These are phyloP conservation scores for Poecilia wingei DNA, from an alignment of 2,797 vertebrate genomes.

Conservation along the genomic window DNA sequence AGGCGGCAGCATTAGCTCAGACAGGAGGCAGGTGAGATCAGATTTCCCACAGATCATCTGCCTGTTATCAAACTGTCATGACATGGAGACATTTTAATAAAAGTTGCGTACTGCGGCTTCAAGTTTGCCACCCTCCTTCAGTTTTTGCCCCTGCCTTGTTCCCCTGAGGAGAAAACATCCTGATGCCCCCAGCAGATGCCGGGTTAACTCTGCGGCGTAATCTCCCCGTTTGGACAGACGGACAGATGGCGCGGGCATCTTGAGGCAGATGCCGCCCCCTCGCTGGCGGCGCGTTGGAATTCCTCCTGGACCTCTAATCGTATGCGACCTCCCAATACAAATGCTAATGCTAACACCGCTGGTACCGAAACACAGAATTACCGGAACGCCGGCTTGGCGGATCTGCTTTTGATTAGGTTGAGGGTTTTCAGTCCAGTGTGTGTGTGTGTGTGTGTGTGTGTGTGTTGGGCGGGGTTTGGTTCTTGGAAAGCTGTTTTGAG, in stretches of 20 bases:
- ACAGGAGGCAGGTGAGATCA: too few species aligned
- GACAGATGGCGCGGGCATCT: conserved; percentile 67
- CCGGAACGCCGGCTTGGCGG: conserved; percentile 58
- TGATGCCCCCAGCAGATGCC: conserved; percentile 50
- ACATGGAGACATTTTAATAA: too few species aligned
- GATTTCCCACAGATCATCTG: too few species aligned
- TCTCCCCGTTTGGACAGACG: conserved; percentile 59
- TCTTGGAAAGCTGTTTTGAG: conserved; percentile 58
- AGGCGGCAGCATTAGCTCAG: too few species aligned
- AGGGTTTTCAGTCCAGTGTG: conserved; percentile 53
- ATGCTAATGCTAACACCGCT: conserved; percentile 69
- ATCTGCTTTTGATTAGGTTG: conserved; percentile 70
- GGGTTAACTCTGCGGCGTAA: conserved; percentile 56
- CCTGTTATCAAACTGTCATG: too few species aligned
- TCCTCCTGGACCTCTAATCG: conserved; percentile 69
- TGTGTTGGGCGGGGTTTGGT: conserved; percentile 25
- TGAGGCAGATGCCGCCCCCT: conserved; percentile 64
- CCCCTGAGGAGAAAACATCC: too few species aligned
- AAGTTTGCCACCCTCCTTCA: too few species aligned
- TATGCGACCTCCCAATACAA: conserved; percentile 72
- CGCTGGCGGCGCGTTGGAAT: conserved; percentile 63
- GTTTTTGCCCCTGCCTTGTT: too few species aligned
- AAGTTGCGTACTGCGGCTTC: too few species aligned
- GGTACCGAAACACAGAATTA: conserved; percentile 57
- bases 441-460: conserved; percentile 49